Evolutionary conservation across 2,888 invertebrate species (phyloP).

Genomic region (Chesias legatella): DNA sequence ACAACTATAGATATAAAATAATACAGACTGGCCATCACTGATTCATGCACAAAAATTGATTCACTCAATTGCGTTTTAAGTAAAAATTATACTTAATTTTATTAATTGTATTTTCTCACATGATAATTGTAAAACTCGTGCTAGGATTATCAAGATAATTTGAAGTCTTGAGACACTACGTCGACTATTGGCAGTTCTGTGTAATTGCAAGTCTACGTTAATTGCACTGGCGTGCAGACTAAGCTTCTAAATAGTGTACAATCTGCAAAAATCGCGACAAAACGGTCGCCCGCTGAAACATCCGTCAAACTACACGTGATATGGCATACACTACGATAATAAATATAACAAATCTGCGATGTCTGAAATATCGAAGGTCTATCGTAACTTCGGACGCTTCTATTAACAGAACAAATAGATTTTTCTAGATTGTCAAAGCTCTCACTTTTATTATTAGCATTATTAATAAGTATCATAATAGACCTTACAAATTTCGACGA

Average conservation of each 20-base stretch:
- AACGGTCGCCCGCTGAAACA: slow-evolving; percentile 4
- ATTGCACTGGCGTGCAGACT: slow-evolving; percentile 25
- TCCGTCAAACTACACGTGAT: slow-evolving; percentile 22
- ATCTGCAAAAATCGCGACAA: slow-evolving; percentile 18
- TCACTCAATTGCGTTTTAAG: slow-evolving; percentile 47
- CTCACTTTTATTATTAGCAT: too few species aligned
- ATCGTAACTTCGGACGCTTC: too few species aligned
- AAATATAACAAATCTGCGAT: slow-evolving; percentile 13
- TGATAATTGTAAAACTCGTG: slow-evolving; percentile 11
- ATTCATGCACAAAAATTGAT: slow-evolving; percentile 17
- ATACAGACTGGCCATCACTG: slow-evolving; percentile 27
- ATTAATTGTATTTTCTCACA: too few species aligned
- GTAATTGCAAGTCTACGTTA: slow-evolving; percentile 16
- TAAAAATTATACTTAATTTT: slow-evolving; percentile 30
- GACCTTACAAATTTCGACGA: slow-evolving; percentile 1
- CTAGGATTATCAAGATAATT: slow-evolving; percentile 13
- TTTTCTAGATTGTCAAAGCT: too few species aligned
- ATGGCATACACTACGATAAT: slow-evolving; percentile 29
- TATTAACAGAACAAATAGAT: too few species aligned
- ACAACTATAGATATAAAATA: slow-evolving; percentile 30
- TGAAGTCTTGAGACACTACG: slow-evolving; percentile 18
- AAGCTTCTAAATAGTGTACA: slow-evolving; percentile 24
- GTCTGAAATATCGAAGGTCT: too few species aligned
- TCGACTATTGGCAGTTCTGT: slow-evolving; percentile 26
- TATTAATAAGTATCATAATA: slow-evolving; percentile 3